Base-by-base conservation (phyloP, 2,888 invertebrate species). In the Amorpha juglandis region DNA sequence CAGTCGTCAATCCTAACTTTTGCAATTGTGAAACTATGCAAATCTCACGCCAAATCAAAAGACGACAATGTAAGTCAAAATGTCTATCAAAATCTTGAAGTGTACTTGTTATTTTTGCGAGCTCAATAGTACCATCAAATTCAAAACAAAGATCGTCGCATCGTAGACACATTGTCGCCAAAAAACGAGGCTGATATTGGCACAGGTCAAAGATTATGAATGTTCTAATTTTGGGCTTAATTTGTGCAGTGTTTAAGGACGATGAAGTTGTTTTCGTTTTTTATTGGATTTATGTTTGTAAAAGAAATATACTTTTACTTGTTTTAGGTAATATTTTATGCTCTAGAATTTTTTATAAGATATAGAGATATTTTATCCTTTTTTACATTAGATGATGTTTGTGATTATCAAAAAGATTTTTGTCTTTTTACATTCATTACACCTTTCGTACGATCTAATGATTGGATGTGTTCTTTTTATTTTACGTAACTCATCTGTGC, bases 81-180 rank as follows among this genome's bases (percentile, higher is more conserved):
- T 33, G 21, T 48, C 33, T 47, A 7, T 19, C 11, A 51, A 16
- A 19, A 21, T 21, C 12, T 52, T 2, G 0, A 47, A 53, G 21
- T 53, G 27, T 27, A 21, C 70, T 74, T 74, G 77, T 79, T 77
- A 73, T 65, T 65, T 68, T 70, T 63, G 64, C 71, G 69, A 74
- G 52, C 67, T 12, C 65, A 64, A 77, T 72, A 72, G 75, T 79
- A 75, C 71, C 74, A 75, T 73, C 64, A 73, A 76, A 73, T 70
- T 71, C 69, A 77, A 74, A 79, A 71, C 70, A 76, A 74, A 80
- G 72, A 76, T 75, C 74, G 73, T 65, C 67, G 70, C 70, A 74
- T 66, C 69, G 73, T 72, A 81, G 82, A 82, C 83, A 74, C 74
- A 73, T 74, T 74, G 82, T 70, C 80, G 82, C 83, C 82, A 75